Evolutionary conservation across 2,797 vertebrate species (phyloP), one percentile per base, ranked within the genome.

Genomic region (Cryptoprocta ferox): DNA sequence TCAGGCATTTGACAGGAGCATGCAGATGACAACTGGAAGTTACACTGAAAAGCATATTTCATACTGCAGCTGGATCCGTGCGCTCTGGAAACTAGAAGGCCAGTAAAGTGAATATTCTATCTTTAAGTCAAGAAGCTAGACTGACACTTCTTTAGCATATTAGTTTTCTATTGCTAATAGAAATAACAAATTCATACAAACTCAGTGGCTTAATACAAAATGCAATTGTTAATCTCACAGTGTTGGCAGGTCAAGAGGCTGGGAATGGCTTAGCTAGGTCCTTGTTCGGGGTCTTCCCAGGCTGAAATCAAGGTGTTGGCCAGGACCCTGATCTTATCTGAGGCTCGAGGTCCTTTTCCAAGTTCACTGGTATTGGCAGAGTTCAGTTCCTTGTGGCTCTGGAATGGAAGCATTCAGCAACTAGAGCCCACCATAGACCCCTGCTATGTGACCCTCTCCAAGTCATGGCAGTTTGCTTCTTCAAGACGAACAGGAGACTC

Each of bases 141-240:
- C 32, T 6, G 16, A 42, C 7, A 76, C 5, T 86, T 37, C 39
- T 15, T 15, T 35, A n/a, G 16, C 13, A 21, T 65, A n/a, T 83
- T 48, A 30, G 15, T 97, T 88, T 94, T 92, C 63, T 82, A 39
- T 61, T 75, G 37, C 16, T 84, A 16, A n/a, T n/a, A n/a, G n/a
- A n/a, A 3, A 4, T 61, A 92, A 61, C 35, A 91, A 95, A 92
- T 53, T 65, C n/a, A 42, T 42, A 68, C 37, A 87, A 82, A 66
- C 3, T 68, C 37, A 26, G 35, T 59, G 68, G 53, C 37, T 96
- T 56, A 63, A 61, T 91, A 76, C 11, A 50, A 45, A 12, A 26
- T 19, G 68, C 18, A 42, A 56, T 18, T 35, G 89, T 48, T 65
- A 39, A 63, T 21, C 14, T 83, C 42, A 30, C 1, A 35, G 9